phyloP scores from a whole-genome alignment of 2,113 vertebrate species.

The Eulemur rufifrons region DNA sequence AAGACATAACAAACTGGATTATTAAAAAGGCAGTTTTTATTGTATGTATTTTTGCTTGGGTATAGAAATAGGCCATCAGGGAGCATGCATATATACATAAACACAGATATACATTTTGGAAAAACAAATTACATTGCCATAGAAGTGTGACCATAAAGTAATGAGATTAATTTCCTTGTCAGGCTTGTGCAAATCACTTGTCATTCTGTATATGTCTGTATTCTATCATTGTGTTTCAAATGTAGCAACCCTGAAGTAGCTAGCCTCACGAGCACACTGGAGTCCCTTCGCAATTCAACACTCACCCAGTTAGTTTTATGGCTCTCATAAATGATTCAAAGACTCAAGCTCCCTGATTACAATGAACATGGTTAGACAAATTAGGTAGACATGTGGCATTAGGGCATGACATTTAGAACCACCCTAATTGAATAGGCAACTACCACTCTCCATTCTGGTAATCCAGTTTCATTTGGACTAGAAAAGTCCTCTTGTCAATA shows the following conservation, averaged over 20 bases:
- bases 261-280: not conserved
- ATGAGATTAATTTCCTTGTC: slow-evolving; percentile 47
- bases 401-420: not conserved
- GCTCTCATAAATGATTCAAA: not conserved
- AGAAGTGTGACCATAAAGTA: slow-evolving; percentile 46
- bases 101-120: slow-evolving; percentile 49
- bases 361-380: not conserved
- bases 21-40: slow-evolving; percentile 42
- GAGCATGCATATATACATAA: slow-evolving; percentile 2
- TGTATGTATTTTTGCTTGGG: slow-evolving; percentile 32
- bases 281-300: not conserved
- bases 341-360: not conserved
- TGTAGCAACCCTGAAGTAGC: not conserved
- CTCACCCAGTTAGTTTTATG: not conserved
- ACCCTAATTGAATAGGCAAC: no score
- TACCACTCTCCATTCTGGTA: not conserved
- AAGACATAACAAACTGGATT: slow-evolving; percentile 49
- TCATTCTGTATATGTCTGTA: not conserved
- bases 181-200: not conserved
- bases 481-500: not conserved
- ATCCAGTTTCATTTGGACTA: not conserved
- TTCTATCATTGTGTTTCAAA: not conserved
- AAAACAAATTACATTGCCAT: slow-evolving; percentile 51
- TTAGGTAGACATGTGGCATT: not conserved
- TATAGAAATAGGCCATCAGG: slow-evolving; percentile 45